phyloP scores from a whole-genome alignment of 2,113 vertebrate genomes.

The Elgaria multicarinata region DNA sequence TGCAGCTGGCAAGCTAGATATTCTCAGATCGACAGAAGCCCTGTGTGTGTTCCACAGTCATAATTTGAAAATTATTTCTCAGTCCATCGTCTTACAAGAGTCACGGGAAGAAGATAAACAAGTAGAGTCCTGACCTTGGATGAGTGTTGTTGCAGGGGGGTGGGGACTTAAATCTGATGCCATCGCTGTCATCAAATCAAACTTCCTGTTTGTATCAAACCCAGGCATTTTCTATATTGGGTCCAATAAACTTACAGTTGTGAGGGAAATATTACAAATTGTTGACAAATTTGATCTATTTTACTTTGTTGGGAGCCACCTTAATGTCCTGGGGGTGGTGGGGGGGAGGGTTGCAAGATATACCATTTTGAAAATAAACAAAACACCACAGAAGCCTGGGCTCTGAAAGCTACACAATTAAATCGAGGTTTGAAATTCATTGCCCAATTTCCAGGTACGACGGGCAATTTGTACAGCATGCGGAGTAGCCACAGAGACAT shows the following conservation, averaged over 20 bases:
- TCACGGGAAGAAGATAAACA: background rate
- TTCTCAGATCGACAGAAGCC: background rate
- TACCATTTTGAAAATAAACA: background rate
- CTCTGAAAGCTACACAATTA: background rate
- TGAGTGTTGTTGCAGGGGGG: background rate
- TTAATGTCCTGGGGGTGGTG: background rate
- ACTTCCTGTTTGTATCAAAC: background rate
- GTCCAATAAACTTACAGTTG: constrained; percentile 18
- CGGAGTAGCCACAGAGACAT: background rate
- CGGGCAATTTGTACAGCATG: background rate
- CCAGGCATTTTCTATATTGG: background rate
- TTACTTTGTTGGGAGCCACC: background rate
- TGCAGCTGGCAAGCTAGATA: rapidly evolving
- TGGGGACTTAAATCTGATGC: background rate
- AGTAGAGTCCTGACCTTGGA: background rate
- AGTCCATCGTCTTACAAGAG: background rate
- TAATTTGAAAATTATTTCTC: constrained; percentile 7
- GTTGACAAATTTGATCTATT: background rate
- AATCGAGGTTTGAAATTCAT: background rate
- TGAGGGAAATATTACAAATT: background rate
- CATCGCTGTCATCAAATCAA: background rate
- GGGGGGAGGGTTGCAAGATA: background rate
- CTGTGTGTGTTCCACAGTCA: background rate
- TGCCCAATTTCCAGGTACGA: background rate
- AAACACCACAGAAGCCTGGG: background rate